phyloP scores from a whole-genome alignment of 2,888 invertebrate species.

The Cantharis rufa region DNA sequence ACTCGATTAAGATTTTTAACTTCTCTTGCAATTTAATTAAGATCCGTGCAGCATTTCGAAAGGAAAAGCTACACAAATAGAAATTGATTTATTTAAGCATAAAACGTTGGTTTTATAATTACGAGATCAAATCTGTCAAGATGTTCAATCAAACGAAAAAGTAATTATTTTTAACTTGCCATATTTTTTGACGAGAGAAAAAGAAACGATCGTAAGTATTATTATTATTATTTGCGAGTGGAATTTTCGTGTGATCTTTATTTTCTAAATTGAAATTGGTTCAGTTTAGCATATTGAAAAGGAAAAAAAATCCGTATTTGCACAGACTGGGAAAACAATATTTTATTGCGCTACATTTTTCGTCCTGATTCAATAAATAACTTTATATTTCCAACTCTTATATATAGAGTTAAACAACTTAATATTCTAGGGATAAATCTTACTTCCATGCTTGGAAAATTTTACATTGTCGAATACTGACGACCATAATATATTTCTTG shows the following conservation, averaged over 20 bases:
- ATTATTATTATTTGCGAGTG: too few species aligned
- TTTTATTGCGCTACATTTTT: not conserved
- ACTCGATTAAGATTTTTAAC: not conserved
- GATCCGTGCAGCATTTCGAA: not conserved
- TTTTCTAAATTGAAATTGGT: not conserved
- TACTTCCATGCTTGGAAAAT: not conserved
- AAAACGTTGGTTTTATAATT: not conserved
- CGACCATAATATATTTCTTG: not conserved
- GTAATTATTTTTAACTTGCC: not conserved
- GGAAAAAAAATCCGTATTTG: not conserved
- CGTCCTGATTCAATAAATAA: not conserved
- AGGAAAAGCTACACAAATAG: not conserved
- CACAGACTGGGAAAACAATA: not conserved
- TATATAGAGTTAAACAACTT: not conserved
- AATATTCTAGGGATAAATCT: not conserved
- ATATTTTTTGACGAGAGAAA: not conserved
- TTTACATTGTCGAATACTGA: not conserved
- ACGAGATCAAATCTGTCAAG: not conserved
- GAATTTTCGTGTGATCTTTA: not conserved
- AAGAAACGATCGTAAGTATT: not conserved
- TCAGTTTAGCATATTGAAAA: not conserved
- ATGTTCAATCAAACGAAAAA: not conserved
- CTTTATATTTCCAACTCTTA: not conserved
- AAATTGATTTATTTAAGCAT: not conserved
- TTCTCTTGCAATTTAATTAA: not conserved